These are phyloP conservation scores for Antrozous pallidus DNA, from an alignment of 2,797 vertebrate genomes.

Conservation along the genomic window DNA sequence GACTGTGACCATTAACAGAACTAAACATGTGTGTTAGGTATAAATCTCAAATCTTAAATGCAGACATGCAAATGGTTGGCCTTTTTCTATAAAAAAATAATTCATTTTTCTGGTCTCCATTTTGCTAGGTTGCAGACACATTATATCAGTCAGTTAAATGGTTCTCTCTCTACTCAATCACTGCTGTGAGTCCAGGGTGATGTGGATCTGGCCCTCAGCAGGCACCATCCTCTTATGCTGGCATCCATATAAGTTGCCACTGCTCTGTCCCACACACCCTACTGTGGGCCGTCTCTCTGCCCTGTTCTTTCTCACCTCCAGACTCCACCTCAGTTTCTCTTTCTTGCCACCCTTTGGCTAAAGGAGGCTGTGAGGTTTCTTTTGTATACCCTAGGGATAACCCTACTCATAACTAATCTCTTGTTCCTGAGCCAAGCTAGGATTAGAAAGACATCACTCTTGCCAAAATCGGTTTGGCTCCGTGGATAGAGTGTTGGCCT, in stretches of 20 bases:
- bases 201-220: background rate
- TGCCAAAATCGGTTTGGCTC: too few relatives aligned
- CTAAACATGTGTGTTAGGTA: background rate
- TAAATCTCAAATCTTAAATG: background rate
- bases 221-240: background rate
- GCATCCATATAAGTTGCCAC: background rate
- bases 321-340: background rate
- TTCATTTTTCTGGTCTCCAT: background rate
- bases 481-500: too few relatives aligned
- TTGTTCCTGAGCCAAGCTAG: background rate
- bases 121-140: background rate
- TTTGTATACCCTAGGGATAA: background rate
- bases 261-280: background rate
- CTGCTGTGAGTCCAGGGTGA: background rate
- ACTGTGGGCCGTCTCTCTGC: background rate
- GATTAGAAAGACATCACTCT: background rate
- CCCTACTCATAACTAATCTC: background rate
- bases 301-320: background rate
- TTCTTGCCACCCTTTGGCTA: background rate
- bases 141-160: background rate
- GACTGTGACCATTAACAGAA: background rate
- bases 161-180: background rate
- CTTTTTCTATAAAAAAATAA: background rate
- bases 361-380: background rate
- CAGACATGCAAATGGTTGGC: background rate